Percentiles rank a stretch among this genome's conserved stretches.
Evolutionary conservation across 2,797 vertebrate genomes (phyloP).

Genomic region (Chelonia mydas): DNA sequence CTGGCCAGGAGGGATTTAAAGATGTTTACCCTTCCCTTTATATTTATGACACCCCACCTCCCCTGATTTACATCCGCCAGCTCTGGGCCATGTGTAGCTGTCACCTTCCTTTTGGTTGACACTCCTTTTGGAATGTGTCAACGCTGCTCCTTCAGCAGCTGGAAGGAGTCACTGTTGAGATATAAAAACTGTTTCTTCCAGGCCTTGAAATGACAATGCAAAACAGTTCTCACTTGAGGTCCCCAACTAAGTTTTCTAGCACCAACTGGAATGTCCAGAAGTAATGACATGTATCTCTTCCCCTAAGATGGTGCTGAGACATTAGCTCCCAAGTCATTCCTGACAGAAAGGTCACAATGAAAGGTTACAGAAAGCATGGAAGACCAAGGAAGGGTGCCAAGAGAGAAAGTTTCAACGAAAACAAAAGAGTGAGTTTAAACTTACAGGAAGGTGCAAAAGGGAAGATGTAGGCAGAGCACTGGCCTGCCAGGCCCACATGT

Average conservation of each 20-base stretch:
- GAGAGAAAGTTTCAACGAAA: slow-evolving; percentile 1
- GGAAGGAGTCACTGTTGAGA: neutral
- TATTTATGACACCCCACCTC: neutral
- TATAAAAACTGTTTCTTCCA: slow-evolving; percentile 23
- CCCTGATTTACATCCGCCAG: neutral
- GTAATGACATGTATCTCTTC: neutral
- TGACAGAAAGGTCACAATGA: slow-evolving; percentile 39
- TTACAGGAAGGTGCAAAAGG: neutral
- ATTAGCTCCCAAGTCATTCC: slow-evolving; percentile 36
- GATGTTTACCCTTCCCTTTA: too few relatives aligned
- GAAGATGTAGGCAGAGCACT: neutral
- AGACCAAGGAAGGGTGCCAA: slow-evolving; percentile 35
- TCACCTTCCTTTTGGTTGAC: neutral
- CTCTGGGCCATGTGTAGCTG: neutral
- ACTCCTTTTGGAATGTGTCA: slow-evolving; percentile 10
- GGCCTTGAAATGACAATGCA: slow-evolving; percentile 3
- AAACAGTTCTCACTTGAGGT: neutral
- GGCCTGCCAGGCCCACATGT: neutral
- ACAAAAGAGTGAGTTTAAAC: neutral
- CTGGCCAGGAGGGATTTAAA: too few relatives aligned
- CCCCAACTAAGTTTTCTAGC: slow-evolving; percentile 39
- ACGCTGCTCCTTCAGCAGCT: slow-evolving; percentile 13
- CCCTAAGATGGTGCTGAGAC: neutral
- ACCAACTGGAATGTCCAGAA: slow-evolving; percentile 48
- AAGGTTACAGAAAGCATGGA: neutral